These are phyloP conservation scores for Xenopus petersii DNA, from an alignment of 2,797 vertebrate species.

Conservation along the genomic window DNA sequence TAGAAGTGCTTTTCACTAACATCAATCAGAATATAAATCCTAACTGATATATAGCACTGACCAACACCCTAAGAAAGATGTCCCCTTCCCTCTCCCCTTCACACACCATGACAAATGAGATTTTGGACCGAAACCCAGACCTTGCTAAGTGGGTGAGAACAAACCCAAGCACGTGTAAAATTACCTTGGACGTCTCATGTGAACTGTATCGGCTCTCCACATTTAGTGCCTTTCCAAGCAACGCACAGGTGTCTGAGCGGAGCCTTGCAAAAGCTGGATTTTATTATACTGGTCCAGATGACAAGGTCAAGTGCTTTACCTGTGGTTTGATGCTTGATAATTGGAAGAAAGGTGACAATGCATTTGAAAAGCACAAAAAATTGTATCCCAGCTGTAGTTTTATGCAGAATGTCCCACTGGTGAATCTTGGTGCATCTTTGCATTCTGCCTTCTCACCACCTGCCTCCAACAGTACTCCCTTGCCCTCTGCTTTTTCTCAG, in stretches of 20 bases:
- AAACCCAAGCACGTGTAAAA: slow-evolving; percentile 65
- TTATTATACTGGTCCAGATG: slow-evolving; percentile 87
- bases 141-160: slow-evolving; percentile 74
- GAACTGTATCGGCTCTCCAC: slow-evolving; percentile 94
- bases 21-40: too few species aligned
- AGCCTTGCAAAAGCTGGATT: slow-evolving; percentile 93
- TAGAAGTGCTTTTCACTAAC: too few species aligned
- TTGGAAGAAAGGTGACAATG: slow-evolving; percentile 90
- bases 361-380: slow-evolving; percentile 85
- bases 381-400: slow-evolving; percentile 86
- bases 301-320: slow-evolving; percentile 88
- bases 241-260: slow-evolving; percentile 77
- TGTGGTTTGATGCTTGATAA: slow-evolving; percentile 86
- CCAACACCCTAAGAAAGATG: slow-evolving; percentile 80
- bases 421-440: slow-evolving; percentile 76
- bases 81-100: slow-evolving; percentile 55
- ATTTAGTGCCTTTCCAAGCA: slow-evolving; percentile 80
- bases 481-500: slow-evolving; percentile 55
- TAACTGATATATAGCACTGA: slow-evolving; percentile 42
- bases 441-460: slow-evolving; percentile 78
- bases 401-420: slow-evolving; percentile 77
- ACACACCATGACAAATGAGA: slow-evolving; percentile 67
- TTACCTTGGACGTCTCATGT: slow-evolving; percentile 86
- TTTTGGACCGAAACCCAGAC: slow-evolving; percentile 76
- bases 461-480: slow-evolving; percentile 53